Percentiles rank a stretch among this genome's conserved stretches.
Conservation (phyloP, 2,113 vertebrate species). For the Megalops atlanticus region DNA sequence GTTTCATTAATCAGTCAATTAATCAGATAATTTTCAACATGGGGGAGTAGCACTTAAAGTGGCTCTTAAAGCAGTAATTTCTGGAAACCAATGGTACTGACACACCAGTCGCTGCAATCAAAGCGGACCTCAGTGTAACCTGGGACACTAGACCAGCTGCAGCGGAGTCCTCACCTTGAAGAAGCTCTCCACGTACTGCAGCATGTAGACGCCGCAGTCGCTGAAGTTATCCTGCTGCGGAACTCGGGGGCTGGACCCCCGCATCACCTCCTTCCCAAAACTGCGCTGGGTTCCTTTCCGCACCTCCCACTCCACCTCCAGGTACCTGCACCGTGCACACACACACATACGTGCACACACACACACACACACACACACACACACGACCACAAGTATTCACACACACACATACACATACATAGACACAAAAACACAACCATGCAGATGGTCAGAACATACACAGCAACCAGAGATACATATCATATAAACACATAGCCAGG, state of each 20-base stretch:
- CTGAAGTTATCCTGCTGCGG: slow-evolving; percentile 99
- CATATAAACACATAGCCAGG: neutral
- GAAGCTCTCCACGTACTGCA: slow-evolving; percentile 99
- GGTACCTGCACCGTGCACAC: slow-evolving; percentile 72
- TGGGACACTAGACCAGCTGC: too few species aligned
- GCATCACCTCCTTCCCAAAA: slow-evolving; percentile 95
- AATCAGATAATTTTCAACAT: too few species aligned
- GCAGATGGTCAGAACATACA: neutral
- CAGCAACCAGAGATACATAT: neutral
- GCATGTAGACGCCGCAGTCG: slow-evolving; percentile 92
- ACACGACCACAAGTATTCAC: too few species aligned
- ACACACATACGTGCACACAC: neutral
- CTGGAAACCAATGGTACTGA: neutral
- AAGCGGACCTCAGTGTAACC: too few species aligned
- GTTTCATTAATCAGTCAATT: too few species aligned
- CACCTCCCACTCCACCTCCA: slow-evolving; percentile 98
- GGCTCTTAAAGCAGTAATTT: too few species aligned
- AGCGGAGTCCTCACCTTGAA: slow-evolving; percentile 81
- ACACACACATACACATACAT: neutral
- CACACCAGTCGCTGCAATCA: too few species aligned
- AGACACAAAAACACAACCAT: too few species aligned
- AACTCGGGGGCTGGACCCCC: slow-evolving; percentile 93
- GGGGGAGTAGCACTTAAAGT: too few species aligned
- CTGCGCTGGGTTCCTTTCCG: slow-evolving; percentile 83
- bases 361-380: neutral